Conservation (phyloP, 1,140 invertebrate genomes). For the Aphidius ervi region DNA sequence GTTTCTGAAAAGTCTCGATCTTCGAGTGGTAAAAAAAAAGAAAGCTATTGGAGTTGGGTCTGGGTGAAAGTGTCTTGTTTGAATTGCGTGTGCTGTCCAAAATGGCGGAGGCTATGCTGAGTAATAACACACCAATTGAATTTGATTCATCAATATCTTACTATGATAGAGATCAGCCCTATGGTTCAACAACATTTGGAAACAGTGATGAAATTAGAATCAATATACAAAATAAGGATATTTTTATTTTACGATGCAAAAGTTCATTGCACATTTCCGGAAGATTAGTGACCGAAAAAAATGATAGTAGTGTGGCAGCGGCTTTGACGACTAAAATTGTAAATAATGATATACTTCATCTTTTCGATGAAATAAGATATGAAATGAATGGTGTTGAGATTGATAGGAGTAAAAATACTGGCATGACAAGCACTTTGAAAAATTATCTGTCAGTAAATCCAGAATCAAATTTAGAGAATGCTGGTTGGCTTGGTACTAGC, state of each 20-base stretch:
- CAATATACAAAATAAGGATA: constrained; percentile 37
- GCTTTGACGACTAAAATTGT: constrained; percentile 22
- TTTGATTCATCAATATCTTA: constrained; percentile 36
- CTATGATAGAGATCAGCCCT: constrained; percentile 27
- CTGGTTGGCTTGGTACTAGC: no score
- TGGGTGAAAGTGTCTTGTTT: no score
- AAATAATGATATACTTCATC: constrained; percentile 42
- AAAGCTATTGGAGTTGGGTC: no score
- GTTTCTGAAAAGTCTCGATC: no score
- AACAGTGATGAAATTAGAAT: constrained; percentile 13
- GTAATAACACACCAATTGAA: neutral
- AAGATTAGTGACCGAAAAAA: constrained; percentile 25
- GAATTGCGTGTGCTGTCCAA: no score
- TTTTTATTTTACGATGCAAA: constrained; percentile 33
- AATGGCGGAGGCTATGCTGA: no score
- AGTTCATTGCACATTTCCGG: constrained; percentile 40
- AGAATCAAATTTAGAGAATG: no score
- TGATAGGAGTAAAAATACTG: no score
- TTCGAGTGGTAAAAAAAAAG: no score
- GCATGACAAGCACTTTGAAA: no score
- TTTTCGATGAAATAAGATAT: constrained; percentile 24
- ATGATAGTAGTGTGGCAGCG: constrained; percentile 15
- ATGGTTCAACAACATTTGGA: neutral
- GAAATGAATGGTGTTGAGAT: no score
- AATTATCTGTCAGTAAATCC: no score